Evolutionary conservation across 1,140 invertebrate genomes (phyloP).

Genomic region (Bombus polaris): DNA sequence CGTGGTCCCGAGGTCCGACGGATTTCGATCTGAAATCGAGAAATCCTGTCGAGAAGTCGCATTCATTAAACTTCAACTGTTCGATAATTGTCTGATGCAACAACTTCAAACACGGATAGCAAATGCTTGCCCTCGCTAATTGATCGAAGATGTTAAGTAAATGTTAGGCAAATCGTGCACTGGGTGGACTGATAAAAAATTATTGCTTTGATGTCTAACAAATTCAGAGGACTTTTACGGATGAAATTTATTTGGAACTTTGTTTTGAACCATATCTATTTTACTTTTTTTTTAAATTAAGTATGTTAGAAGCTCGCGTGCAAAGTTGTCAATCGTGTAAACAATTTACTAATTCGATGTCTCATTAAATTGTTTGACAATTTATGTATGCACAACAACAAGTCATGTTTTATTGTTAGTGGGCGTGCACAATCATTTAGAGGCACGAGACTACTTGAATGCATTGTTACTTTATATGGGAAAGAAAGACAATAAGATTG

Average conservation of each 20-base stretch:
- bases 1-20: not conserved
- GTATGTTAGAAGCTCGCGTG: not conserved
- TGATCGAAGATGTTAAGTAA: not conserved
- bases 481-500: not conserved
- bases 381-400: not conserved
- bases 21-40: constrained; percentile 6
- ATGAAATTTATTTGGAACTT: no score
- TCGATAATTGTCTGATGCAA: not conserved
- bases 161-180: not conserved
- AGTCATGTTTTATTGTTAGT: not conserved
- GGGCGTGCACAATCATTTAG: not conserved
- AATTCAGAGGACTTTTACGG: not conserved
- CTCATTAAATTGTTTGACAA: not conserved
- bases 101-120: not conserved
- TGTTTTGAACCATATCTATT: no score
- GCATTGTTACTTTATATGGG: constrained; percentile 2
- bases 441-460: not conserved
- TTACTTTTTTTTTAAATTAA: not conserved
- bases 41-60: not conserved
- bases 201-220: not conserved
- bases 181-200: not conserved
- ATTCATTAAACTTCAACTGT: not conserved
- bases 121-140: not conserved
- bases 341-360: not conserved
- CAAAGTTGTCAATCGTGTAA: not conserved